Evolutionary conservation across 2,797 vertebrate genomes (phyloP), one percentile per base, ranked within the genome.

Genomic region (Mastacembelus armatus): DNA sequence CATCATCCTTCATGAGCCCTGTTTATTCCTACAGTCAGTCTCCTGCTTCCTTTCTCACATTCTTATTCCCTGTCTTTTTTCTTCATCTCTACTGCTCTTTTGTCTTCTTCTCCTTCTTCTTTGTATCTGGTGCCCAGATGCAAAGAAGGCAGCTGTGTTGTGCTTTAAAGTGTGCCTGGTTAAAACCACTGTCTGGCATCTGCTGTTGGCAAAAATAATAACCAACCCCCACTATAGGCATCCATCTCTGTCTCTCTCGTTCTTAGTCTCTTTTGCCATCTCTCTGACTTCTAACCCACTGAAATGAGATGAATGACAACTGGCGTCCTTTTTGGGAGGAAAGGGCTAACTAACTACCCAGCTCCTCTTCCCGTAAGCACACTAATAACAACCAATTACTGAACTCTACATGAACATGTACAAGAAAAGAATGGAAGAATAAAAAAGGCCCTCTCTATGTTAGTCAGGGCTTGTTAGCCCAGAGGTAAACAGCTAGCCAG

Each of bases 341-440:
- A 82, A 77, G 88, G 76, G 83, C 87, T 88, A 85, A 90, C 58
- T 64, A 59, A 62, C 71, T 61, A 64, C 58, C 66, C 59, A 39
- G 84, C 78, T 86, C 71, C 68, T 80, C 71, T 80, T 86, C 64
- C 75, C 83, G 83, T 71, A 74, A 75, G 74, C 84, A 74, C 76
- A 49, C 81, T 85, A 85, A 91, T 88, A 91, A 89, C 87, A 70
- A 78, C 85, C 85, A 92, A 90, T 92, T 91, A 92, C 76, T 73
- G 77, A 83, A 80, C 78, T 77, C 73, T 81, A 83, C 60, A 80
- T 66, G 83, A 62, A n/a, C n/a, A 73, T 39, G 44, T 71, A 70
- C 58, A 64, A 75, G 67, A 66, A 75, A 68, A 73, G 36, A 84
- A 66, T 44, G 33, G 52, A 61, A 43, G 54, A 50, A 44, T 64